Conservation (phyloP, 2,888 invertebrate species). For the Chrysodeixis includens region DNA sequence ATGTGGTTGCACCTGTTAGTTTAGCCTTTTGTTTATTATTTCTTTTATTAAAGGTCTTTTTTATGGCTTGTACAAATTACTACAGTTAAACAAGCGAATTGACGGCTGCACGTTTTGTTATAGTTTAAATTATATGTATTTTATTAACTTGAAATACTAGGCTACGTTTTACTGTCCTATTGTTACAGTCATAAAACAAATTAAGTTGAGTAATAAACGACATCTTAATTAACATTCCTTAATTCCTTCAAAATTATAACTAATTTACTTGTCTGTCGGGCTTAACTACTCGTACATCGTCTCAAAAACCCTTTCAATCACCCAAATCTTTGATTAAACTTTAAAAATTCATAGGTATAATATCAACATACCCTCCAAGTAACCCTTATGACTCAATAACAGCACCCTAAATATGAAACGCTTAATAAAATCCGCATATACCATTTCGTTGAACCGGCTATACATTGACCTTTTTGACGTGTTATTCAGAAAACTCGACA, state of each 20-base stretch:
- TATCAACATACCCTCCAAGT: conserved; percentile 59
- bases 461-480: conserved; percentile 87
- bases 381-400: conserved; percentile 72
- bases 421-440: conserved; percentile 84
- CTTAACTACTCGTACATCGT: too few species aligned
- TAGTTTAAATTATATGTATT: too few species aligned
- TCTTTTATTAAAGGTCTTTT: neutral
- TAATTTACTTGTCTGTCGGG: too few species aligned
- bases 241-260: too few species aligned
- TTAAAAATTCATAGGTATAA: conserved; percentile 30
- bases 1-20: conserved; percentile 33
- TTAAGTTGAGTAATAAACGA: too few species aligned
- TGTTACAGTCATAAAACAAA: too few species aligned
- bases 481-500: conserved; percentile 77
- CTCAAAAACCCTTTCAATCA: neutral
- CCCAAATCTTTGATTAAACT: conserved; percentile 23
- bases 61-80: neutral
- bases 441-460: conserved; percentile 71
- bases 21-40: conserved; percentile 3
- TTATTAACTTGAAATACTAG: too few species aligned
- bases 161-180: too few species aligned
- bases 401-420: conserved; percentile 82
- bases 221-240: too few species aligned
- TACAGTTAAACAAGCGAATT: too few species aligned
- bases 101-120: too few species aligned